Conservation (phyloP, 2,113 vertebrate genomes). For the Aspidoscelis tigris region DNA sequence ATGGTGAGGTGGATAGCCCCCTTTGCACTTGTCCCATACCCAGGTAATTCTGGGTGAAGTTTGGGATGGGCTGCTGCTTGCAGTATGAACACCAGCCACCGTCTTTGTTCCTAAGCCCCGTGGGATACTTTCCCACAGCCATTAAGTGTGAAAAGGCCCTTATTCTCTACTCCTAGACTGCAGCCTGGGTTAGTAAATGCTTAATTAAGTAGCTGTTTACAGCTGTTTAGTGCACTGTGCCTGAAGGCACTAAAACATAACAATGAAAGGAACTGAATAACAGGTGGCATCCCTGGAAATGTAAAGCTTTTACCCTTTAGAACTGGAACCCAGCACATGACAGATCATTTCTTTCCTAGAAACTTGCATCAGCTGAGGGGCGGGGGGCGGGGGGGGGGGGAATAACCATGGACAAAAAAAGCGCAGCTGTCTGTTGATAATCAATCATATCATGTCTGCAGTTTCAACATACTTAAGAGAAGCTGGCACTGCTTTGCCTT, state of each 20-base stretch:
- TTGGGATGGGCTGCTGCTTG: too few species aligned
- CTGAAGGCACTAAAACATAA: neutral
- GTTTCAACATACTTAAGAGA: slow-evolving; percentile 73
- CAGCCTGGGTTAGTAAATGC: too few species aligned
- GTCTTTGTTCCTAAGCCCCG: too few species aligned
- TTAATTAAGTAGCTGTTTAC: neutral
- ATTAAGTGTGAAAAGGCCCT: neutral
- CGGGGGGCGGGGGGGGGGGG: slow-evolving; percentile 40
- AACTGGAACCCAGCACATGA: slow-evolving; percentile 44
- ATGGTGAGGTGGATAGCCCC: too few species aligned
- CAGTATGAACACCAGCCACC: too few species aligned
- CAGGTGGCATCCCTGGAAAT: slow-evolving; percentile 37
- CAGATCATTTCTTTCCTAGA: slow-evolving; percentile 48
- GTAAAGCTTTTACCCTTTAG: slow-evolving; percentile 27
- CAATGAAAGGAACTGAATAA: slow-evolving; percentile 22
- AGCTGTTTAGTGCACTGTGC: slow-evolving; percentile 30
- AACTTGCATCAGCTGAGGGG: slow-evolving; percentile 37
- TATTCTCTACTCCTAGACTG: too few species aligned
- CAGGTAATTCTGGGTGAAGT: too few species aligned
- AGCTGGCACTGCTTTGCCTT: slow-evolving; percentile 61
- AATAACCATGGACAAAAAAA: slow-evolving; percentile 48
- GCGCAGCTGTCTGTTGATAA: slow-evolving; percentile 73
- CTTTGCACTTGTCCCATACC: too few species aligned
- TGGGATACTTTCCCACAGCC: too few species aligned
- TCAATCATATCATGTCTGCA: slow-evolving; percentile 63